Base-by-base conservation (phyloP, 2,888 invertebrate species). In the Lampropteryx suffumata region DNA sequence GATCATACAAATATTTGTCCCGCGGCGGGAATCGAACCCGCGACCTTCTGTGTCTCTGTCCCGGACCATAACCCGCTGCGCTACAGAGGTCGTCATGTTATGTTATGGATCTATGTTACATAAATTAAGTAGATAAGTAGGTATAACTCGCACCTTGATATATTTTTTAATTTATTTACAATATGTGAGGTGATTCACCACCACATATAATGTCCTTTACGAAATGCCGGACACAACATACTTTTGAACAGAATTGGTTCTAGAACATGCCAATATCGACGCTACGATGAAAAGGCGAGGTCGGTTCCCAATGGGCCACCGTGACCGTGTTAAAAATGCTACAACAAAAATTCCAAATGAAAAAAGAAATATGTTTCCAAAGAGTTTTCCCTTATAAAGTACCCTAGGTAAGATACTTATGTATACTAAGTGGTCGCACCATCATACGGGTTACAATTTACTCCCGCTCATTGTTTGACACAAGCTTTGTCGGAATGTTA, bases 401-500 rank as follows among this genome's bases (percentile, higher is more conserved):
- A 11, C 1, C 24, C 7, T 7, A 7, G 3, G 34, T 30, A 11
- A 6, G 17, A 11, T 12, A 17, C 5, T 32, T 41, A 33, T 30
- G 29, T 29, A 10, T 24, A 34, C 33, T 47, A 41, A 43, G 55
- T 43, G 43, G 43, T 35, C 46, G 10, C 35, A 30, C 37, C 37
- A 49, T 40, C 40, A 30, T 43, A 39, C 34, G 46, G 40, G 42
- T 21, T 39, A 54, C 50, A 50, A 56, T 55, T 53, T 55, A 59
- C 46, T 40, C 41, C 33, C 47, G 44, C 40, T 56, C 55, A 52
- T 56, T 61, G 55, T 57, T 59, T 61, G 61, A 54, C 57, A 50
- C 47, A 39, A 50, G 59, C 59, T 61, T 61, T 57, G 55, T 50
- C 57, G 42, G 55, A 59, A 55, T 57, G 57, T 59, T 57, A 47